Base-by-base conservation (phyloP, 2,797 vertebrate genomes). In the Phrynocephalus guinanensis region DNA sequence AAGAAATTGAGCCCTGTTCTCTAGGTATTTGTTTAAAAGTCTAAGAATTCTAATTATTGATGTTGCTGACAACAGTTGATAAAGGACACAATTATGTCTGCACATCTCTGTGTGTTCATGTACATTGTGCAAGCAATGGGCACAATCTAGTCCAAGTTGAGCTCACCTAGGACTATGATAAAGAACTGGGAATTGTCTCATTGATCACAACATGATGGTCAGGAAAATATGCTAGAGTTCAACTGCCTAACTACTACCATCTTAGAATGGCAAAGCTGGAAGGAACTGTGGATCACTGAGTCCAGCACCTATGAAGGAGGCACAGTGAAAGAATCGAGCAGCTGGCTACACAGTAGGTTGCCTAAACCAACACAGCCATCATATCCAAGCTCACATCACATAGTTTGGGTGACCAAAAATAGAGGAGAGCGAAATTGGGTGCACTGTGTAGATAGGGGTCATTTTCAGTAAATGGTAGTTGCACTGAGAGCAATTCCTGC, bases 11-110 rank as follows among this genome's bases (percentile, higher is more conserved):
- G 67, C 22, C 66, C 30, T 81, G 56, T 44, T 79, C 82, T 75
- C 1, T 72, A 1, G 72, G 26, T 1, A 7, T 60, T 73, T 75
- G 6, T 77, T 30, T 48, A 73, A 38, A 73, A 6, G 76, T 79
- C 81, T n/a, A 77, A 56, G 78, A 72, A 80, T 75, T 48, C 0
- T 78, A 86, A 0, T 13, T 67, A 16, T 20, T 0, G 20, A 50
- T 85, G 92, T 91, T 63, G 76, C 44, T 38, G 83, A 87, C 38
- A 38, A 18, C 44, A 56, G 33, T 63, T 72, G 60, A 63, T 86
- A 38, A 52, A 71, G 50, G 76, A 44, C 8, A 56, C 52, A 9
- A 56, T 56, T 56, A 56, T 13, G 10, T 56, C 52, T 56, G 52
- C 52, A 13, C 13, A 56, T 56, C 13, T 56, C 9, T 56, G 11